Evolutionary conservation across 23 tunicate species (phyloP).

Genomic region (Clavelina lepadiformis): DNA sequence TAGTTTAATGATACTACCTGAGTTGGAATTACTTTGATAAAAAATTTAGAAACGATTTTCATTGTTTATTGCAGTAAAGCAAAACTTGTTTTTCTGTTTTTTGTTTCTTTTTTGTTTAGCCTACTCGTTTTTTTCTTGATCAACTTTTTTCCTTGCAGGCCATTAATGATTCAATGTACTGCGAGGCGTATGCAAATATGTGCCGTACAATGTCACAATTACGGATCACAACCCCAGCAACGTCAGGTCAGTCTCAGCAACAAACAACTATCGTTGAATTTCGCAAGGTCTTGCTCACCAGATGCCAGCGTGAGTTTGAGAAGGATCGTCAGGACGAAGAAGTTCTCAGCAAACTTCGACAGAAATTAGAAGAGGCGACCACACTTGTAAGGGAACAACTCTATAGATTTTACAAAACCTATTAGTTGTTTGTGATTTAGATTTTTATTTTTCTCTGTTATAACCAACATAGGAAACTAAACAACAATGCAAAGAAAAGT

Average conservation of each 20-base stretch:
- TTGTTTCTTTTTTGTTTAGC: no score
- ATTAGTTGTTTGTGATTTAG: no score
- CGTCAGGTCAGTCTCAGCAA: slow-evolving; percentile 9
- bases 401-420: no score
- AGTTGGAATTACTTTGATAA: no score
- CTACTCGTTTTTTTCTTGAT: no score
- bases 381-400: slow-evolving; percentile 40
- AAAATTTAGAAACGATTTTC: no score
- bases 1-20: no score
- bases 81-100: no score
- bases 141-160: slow-evolving; percentile 53
- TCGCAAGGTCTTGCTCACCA: slow-evolving; percentile 70
- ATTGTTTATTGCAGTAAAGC: no score
- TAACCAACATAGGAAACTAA: slow-evolving; percentile 13
- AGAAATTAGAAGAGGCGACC: slow-evolving; percentile 45
- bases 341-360: slow-evolving; percentile 29
- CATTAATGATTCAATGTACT: slow-evolving; percentile 79
- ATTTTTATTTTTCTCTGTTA: no score
- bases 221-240: slow-evolving; percentile 18
- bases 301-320: slow-evolving; percentile 91
- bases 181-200: slow-evolving; percentile 92
- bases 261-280: slow-evolving; percentile 43
- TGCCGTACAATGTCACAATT: slow-evolving; percentile 69
- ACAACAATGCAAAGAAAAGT: slow-evolving; percentile 48
- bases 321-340: slow-evolving; percentile 50